Evolutionary conservation across 1,140 invertebrate species (phyloP).

Genomic region (Coelopa frigida): DNA sequence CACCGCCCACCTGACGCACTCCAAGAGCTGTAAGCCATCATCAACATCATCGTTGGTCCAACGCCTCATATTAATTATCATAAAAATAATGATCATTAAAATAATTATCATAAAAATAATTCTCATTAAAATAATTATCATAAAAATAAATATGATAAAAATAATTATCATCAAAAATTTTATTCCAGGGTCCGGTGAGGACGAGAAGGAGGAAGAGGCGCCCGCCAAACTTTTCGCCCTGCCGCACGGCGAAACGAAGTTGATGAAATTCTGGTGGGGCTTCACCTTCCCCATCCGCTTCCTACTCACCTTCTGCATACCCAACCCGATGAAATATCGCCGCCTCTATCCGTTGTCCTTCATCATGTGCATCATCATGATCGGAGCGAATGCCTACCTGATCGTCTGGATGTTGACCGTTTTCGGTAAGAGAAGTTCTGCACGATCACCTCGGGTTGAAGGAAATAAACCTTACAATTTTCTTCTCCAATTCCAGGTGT

Average conservation of each 20-base stretch:
- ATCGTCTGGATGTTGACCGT: conserved; percentile 89
- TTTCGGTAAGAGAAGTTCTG: conserved; percentile 54
- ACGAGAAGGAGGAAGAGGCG: conserved; percentile 6
- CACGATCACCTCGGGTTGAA: not conserved
- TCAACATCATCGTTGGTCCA: too few relatives aligned
- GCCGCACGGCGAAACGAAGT: conserved; percentile 24
- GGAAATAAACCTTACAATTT: not conserved
- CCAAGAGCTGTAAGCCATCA: conserved; percentile 33
- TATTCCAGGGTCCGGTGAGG: conserved; percentile 8
- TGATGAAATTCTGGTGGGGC: conserved; percentile 58
- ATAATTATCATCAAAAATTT: not conserved
- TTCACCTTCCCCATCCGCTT: conserved; percentile 65
- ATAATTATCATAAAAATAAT: not conserved
- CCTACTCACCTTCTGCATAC: conserved; percentile 61
- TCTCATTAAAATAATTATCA: not conserved
- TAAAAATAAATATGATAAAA: not conserved
- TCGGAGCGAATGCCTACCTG: conserved; percentile 74
- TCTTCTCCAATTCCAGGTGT: conserved; percentile 50
- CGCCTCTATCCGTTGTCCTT: conserved; percentile 72
- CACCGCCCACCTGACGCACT: conserved; percentile 31
- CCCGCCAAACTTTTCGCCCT: conserved; percentile 28
- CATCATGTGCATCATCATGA: conserved; percentile 79
- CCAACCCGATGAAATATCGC: conserved; percentile 63
- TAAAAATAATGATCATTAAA: not conserved
- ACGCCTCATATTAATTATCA: not conserved